Percentiles rank a stretch among this genome's conserved stretches.
These are phyloP conservation scores for Leptodactylus fallax DNA, from an alignment of 2,797 vertebrate genomes.

Conservation along the genomic window DNA sequence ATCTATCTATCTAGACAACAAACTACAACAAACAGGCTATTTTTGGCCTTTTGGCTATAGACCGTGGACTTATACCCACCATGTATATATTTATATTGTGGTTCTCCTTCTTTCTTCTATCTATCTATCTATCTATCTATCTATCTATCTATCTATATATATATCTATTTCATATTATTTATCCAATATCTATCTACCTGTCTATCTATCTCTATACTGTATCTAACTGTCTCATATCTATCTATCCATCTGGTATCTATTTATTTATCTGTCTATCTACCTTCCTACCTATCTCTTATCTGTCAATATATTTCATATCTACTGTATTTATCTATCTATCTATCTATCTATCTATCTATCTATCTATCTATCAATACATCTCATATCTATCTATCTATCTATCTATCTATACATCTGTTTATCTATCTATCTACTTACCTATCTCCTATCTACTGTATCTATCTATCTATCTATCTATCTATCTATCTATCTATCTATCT, in stretches of 20 bases:
- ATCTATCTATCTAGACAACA: slow-evolving; percentile 8
- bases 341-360: background rate
- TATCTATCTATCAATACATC: background rate
- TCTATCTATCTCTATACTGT: background rate
- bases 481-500: slow-evolving; percentile 14
- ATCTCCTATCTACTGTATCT: slow-evolving; percentile 1
- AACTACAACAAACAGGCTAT: too few species aligned
- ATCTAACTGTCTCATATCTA: background rate
- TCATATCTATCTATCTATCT: too few species aligned
- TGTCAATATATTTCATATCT: background rate
- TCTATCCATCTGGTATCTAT: background rate
- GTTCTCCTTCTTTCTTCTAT: too few species aligned
- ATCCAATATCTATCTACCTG: background rate
- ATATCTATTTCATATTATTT: too few species aligned
- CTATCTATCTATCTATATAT: too few species aligned
- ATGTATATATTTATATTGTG: too few species aligned
- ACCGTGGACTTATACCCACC: too few species aligned
- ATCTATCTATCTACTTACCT: background rate
- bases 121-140: background rate
- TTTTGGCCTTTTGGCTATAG: too few species aligned
- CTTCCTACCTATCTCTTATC: too few species aligned
- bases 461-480: background rate
- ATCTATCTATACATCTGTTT: background rate
- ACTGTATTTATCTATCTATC: slow-evolving; percentile 6
- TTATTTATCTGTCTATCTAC: too few species aligned